Base-by-base conservation (phyloP, 92 coral and sea anemone genomes). In the Porites evermanni region DNA sequence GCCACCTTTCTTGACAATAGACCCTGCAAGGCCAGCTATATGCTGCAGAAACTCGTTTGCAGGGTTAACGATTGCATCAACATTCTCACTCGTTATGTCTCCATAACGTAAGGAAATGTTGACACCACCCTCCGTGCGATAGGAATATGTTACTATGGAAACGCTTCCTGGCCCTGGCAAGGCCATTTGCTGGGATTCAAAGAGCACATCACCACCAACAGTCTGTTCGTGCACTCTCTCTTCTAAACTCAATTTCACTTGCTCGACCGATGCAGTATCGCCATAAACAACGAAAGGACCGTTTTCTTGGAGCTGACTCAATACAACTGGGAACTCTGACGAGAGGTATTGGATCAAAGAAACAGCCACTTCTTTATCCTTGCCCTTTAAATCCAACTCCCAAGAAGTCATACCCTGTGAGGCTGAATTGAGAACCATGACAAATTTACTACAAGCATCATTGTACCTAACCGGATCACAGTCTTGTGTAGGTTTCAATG, bases 1-100 rank as follows among this genome's bases (percentile, higher is more conserved):
- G 18, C 98, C 98, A 19, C 96, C 98, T 67, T 65, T 89, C 16
- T 74, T 72, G n/a, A 87, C 64, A 26, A 95, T 89, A 0, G 64
- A 77, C 54, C 32, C 56, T 17, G 95, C 88, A 4, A 95, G 89
- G 4, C 95, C 96, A 5, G 69, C 85, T 7, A 53, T 47, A 67
- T 78, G 85, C 0, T 13, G 2, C 56, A 95, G 77, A 24, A 16
- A 73, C 1, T 63, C 88, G 78, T 96, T 95, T 12, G 94, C 95
- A 17, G 93, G 88, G 77, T 89, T 94, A 16, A 96, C 98, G 60
- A 96, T 92, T 8, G 90, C 98, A 73, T 96, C 98, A 11, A 91
- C 96, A 6, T 20, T 56, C 64, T 94, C 83, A 53, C 81, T 71
- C 4, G 97, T 88, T 29, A 94, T 85, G 76, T 94, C 97, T 0